Conservation (phyloP, 2,113 vertebrate species). For the Phocoena phocoena region DNA sequence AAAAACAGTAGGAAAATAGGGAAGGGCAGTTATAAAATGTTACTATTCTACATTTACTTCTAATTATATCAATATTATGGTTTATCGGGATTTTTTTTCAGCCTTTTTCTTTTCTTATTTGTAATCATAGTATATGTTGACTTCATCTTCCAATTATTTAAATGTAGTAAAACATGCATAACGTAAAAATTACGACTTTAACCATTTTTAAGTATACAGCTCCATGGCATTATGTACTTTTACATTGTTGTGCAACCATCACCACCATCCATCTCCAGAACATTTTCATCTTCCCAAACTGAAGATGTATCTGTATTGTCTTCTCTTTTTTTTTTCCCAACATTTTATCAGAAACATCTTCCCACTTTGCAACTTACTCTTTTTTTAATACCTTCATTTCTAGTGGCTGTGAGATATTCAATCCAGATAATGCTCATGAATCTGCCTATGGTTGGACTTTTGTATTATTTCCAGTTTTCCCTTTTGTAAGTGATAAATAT, state of each 20-base stretch:
- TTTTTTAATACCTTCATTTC: background rate
- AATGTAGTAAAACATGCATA: background rate
- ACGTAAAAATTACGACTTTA: background rate
- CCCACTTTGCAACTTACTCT: background rate
- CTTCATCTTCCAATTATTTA: background rate
- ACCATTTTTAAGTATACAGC: background rate
- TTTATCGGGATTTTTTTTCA: background rate
- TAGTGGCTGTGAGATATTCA: background rate
- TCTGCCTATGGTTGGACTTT: background rate
- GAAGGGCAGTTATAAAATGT: background rate
- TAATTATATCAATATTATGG: background rate
- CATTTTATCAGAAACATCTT: background rate
- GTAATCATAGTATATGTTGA: background rate
- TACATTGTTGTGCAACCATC: background rate
- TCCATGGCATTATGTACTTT: background rate
- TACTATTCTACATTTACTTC: background rate
- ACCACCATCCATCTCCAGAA: background rate
- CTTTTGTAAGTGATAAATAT: constrained; percentile 10
- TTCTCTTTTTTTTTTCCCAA: background rate
- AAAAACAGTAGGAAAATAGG: background rate
- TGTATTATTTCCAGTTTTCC: background rate
- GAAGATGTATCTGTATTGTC: background rate
- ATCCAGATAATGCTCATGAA: background rate
- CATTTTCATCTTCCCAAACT: background rate
- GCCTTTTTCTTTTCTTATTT: background rate